Base-by-base conservation (phyloP, 2,113 vertebrate genomes). In the Xenotilapia longispinis region DNA sequence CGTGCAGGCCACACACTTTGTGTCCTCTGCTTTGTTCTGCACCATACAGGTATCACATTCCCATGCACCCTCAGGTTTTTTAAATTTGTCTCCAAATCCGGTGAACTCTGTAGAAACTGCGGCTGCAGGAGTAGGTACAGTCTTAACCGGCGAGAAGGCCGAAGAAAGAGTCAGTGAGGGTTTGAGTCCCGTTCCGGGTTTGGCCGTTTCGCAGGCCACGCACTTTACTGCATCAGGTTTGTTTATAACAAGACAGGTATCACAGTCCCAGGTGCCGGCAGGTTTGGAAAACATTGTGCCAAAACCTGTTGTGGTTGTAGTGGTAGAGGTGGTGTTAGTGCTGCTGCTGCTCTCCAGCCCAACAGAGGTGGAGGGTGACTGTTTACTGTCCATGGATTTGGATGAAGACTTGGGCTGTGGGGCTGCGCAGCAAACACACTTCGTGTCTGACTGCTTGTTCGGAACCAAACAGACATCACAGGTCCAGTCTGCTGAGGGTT, bases 221-320 rank as follows among this genome's bases (percentile, higher is more conserved):
- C 99, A 99, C 94, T 98, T 99, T 21, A 98, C 95, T 15, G 95
- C 97, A 81, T 99, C 98, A 0, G 97, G 94, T 93, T 98, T 99
- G 95, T 99, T 99, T 51, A 95, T 96, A 63, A 99, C 98, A 88
- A 99, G 95, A 95, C 99, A 99, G 3, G 98, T 99, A 89, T 99
- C 98, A 93, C 99, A 99, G 57, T 99, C 98, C 99, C 99, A 99
- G 0, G 92, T 97, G 85, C 97, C 98, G 28, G 94, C 86, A 26
- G 97, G 92, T 55, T 96, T 91, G 92, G 97, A 97, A 88, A 99
- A 98, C 84, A 96, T 96, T 38, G 97, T 94, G 89, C 95, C 97
- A 79, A 98, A 97, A 83, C 95, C 95, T 83, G 94, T 8, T 0
- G 94, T 85, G n/a, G 91, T 73, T 28, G 93, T 96, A 78, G 94